Evolutionary conservation across 1,140 invertebrate genomes (phyloP).

Genomic region (Portunus trituberculatus): DNA sequence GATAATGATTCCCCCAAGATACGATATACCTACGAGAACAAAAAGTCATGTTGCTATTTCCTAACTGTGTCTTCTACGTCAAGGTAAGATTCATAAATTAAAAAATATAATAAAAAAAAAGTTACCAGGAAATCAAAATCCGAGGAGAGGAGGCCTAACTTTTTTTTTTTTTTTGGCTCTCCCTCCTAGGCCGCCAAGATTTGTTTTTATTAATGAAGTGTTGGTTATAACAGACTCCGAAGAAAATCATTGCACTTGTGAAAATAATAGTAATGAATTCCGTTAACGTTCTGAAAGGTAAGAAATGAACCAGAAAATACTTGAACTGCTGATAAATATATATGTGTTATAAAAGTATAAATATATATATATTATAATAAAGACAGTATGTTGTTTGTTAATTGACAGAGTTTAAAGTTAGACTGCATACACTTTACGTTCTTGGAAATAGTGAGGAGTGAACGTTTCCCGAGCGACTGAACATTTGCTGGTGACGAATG

Average conservation of each 20-base stretch:
- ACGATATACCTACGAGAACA: too few relatives aligned
- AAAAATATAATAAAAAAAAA: background rate
- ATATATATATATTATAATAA: constrained; percentile 7
- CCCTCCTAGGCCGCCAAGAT: background rate
- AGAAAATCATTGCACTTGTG: background rate
- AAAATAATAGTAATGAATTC: background rate
- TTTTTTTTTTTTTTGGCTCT: background rate
- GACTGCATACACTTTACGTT: background rate
- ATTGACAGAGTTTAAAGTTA: constrained; percentile 12
- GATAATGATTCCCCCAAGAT: too few relatives aligned
- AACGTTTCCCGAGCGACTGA: background rate
- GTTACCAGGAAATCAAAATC: background rate
- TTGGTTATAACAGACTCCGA: background rate
- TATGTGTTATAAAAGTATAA: background rate
- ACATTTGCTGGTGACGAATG: background rate
- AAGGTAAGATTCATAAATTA: background rate
- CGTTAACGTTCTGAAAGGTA: background rate
- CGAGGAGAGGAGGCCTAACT: background rate
- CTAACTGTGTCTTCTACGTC: background rate
- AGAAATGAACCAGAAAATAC: background rate
- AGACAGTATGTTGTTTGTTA: constrained; percentile 3
- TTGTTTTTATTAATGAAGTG: background rate
- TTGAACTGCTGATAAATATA: background rate
- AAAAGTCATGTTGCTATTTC: background rate
- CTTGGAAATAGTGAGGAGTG: background rate